These are phyloP conservation scores for Furnarius figulus DNA, from an alignment of 2,113 vertebrate species.

Conservation along the genomic window DNA sequence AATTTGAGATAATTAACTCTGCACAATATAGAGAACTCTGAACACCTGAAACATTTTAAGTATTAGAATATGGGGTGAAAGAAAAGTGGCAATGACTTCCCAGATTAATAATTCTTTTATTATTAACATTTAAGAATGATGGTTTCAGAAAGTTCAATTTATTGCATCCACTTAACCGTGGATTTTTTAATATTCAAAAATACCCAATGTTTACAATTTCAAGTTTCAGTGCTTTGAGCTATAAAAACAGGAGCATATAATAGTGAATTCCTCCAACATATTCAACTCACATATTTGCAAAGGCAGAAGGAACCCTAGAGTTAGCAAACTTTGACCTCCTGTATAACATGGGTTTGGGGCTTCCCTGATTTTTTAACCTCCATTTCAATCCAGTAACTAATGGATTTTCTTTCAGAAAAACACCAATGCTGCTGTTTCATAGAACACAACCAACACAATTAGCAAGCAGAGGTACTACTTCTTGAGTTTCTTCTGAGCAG, in stretches of 20 bases:
- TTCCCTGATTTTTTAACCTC: slow-evolving; percentile 1
- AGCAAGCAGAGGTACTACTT: slow-evolving; percentile 74
- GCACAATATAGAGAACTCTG: not conserved
- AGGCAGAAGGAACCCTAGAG: not conserved
- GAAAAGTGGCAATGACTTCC: not conserved
- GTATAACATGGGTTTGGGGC: not conserved
- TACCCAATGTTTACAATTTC: not conserved
- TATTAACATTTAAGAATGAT: not conserved
- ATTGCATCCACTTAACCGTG: not conserved
- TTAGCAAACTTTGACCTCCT: not conserved
- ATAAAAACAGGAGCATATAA: not conserved
- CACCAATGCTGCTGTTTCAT: not conserved
- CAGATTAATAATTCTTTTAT: slow-evolving; percentile 11
- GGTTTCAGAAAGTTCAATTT: not conserved
- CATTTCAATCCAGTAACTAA: not conserved
- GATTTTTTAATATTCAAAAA: not conserved
- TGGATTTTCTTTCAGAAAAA: not conserved
- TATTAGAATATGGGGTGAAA: not conserved
- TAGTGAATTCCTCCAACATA: not conserved
- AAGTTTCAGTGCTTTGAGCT: not conserved
- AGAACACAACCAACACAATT: not conserved
- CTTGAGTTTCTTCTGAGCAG: slow-evolving; percentile 95
- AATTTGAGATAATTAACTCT: not conserved
- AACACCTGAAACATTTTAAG: not conserved
- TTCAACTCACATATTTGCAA: not conserved